Percentiles rank a stretch among this genome's conserved stretches.
phyloP scores from a whole-genome alignment of 2,113 vertebrate species.

The Willisornis vidua region DNA sequence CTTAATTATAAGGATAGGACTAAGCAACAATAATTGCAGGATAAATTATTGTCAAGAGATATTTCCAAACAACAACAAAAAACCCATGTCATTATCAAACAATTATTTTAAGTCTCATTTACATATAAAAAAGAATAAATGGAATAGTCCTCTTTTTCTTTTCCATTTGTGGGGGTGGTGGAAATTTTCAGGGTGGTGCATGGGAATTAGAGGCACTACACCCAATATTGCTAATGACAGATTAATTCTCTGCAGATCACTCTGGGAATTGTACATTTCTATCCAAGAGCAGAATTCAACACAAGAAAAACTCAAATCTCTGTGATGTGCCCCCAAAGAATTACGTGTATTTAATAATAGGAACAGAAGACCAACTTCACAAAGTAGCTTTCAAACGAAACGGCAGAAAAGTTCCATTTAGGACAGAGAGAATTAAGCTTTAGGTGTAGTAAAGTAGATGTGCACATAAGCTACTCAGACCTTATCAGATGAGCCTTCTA shows the following conservation, averaged over 20 bases:
- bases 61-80: slow-evolving; percentile 72
- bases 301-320: slow-evolving; percentile 28
- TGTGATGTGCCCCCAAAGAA: slow-evolving; percentile 47
- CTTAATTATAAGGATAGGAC: slow-evolving; percentile 72
- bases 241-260: slow-evolving; percentile 59
- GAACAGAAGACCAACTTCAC: background rate
- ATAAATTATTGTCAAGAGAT: slow-evolving; percentile 76
- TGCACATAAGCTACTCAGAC: background rate
- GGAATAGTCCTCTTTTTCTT: slow-evolving; percentile 61
- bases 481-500: slow-evolving; percentile 40
- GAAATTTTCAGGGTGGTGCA: slow-evolving; percentile 69
- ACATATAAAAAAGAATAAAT: slow-evolving; percentile 74
- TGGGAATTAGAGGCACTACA: slow-evolving; percentile 62
- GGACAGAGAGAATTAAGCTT: background rate
- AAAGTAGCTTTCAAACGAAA: background rate
- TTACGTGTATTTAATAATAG: background rate
- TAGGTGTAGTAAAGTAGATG: background rate
- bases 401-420: slow-evolving; percentile 17
- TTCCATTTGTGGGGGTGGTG: slow-evolving; percentile 64
- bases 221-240: slow-evolving; percentile 69
- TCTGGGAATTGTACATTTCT: slow-evolving; percentile 27
- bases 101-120: slow-evolving; percentile 76
- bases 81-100: slow-evolving; percentile 71
- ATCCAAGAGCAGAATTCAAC: slow-evolving; percentile 43
- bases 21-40: slow-evolving; percentile 74